These are phyloP conservation scores for Calameuta filiformis DNA, from an alignment of 2,888 invertebrate species.

Conservation along the genomic window DNA sequence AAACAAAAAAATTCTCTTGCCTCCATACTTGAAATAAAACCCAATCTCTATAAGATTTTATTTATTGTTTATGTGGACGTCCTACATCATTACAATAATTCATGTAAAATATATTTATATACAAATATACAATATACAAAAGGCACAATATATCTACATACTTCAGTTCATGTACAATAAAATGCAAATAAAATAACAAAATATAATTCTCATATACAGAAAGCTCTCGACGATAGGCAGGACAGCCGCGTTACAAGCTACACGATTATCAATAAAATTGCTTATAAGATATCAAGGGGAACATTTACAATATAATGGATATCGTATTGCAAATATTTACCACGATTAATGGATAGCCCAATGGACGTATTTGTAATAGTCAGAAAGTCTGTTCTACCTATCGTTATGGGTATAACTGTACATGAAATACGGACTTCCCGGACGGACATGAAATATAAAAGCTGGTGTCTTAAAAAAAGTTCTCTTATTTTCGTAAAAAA, in stretches of 20 bases:
- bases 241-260: background rate
- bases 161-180: conserved; percentile 60
- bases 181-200: conserved; percentile 52
- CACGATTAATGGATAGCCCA: background rate
- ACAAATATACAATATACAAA: conserved; percentile 65
- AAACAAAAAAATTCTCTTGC: background rate
- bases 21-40: background rate
- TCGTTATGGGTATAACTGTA: conserved; percentile 2
- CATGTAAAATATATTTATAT: conserved; percentile 63
- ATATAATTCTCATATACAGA: conserved; percentile 44
- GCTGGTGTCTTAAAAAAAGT: background rate
- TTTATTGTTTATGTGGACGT: conserved; percentile 54
- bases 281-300: background rate
- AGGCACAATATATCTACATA: conserved; percentile 65
- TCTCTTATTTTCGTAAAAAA: background rate
- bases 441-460: conserved; percentile 4
- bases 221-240: conserved; percentile 13
- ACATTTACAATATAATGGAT: background rate
- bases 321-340: background rate
- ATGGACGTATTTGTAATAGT: background rate
- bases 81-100: conserved; percentile 59
- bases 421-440: background rate
- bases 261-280: background rate
- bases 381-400: background rate
- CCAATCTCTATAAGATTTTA: conserved; percentile 37